phyloP scores from a whole-genome alignment of 2,797 vertebrate species.

The Falco peregrinus region DNA sequence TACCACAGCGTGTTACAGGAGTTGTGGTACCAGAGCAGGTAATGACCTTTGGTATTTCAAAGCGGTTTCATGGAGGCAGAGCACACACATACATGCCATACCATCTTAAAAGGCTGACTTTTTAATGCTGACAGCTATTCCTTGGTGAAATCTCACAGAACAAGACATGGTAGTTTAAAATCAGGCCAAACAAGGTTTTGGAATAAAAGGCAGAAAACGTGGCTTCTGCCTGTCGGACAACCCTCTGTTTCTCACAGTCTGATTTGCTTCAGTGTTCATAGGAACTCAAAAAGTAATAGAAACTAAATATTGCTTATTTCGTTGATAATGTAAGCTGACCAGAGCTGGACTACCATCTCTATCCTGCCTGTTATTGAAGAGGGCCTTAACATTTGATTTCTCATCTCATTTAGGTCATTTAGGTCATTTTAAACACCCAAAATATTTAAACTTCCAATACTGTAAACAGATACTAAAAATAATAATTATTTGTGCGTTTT shows the following conservation, averaged over 20 bases:
- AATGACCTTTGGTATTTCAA: conserved; percentile 50
- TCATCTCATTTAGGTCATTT: accelerated
- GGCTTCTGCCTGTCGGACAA: neutral
- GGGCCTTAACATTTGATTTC: neutral
- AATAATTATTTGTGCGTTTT: neutral
- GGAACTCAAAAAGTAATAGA: neutral
- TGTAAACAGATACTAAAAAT: neutral
- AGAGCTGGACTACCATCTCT: neutral
- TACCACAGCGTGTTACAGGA: neutral
- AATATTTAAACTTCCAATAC: neutral
- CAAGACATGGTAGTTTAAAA: neutral
- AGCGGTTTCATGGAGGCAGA: neutral
- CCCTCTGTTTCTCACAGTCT: neutral
- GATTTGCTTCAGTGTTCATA: neutral
- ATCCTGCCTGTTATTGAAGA: neutral
- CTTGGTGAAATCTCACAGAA: neutral
- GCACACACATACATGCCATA: neutral
- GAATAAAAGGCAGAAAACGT: neutral
- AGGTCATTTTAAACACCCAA: neutral
- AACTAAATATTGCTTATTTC: neutral
- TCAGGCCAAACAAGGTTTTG: neutral
- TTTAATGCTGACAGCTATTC: conserved; percentile 41
- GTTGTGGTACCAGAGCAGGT: neutral
- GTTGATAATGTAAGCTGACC: neutral
- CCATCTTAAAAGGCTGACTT: neutral